A percentile compares a stretch with the other conserved stretches of the same genome.
phyloP scores from a whole-genome alignment of 2,888 invertebrate species.

The Muschampia plurimacula region DNA sequence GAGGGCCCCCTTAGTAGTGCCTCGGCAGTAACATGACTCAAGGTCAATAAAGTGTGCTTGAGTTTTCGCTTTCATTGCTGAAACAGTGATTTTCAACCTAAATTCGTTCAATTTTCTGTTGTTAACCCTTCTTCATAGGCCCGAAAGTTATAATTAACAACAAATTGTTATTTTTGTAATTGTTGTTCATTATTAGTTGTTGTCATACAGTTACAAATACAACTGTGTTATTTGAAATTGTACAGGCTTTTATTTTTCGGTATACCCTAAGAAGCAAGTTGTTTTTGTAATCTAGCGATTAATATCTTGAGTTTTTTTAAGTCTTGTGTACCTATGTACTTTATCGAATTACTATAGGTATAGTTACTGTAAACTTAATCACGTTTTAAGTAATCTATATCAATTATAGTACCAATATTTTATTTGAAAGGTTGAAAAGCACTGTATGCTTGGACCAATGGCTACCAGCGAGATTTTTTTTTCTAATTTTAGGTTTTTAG shows the following conservation, averaged over 20 bases:
- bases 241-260: not conserved
- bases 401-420: not conserved
- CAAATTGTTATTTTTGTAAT: not conserved
- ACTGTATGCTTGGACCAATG: conserved; percentile 79
- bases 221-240: not conserved
- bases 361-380: not conserved
- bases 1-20: conserved; percentile 75
- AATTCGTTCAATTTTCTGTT: not conserved
- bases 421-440: conserved; percentile 21
- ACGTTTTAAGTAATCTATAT: not conserved
- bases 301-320: too few relatives aligned
- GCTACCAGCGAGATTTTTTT: conserved; percentile 48
- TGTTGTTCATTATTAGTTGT: not conserved
- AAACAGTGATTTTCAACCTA: conserved; percentile 24
- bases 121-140: too few relatives aligned
- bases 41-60: conserved; percentile 57
- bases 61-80: conserved; percentile 53
- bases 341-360: too few relatives aligned
- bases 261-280: not conserved
- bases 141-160: not conserved
- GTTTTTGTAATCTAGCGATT: too few relatives aligned
- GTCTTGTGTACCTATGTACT: too few relatives aligned
- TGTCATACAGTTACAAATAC: not conserved
- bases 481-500: conserved; percentile 17
- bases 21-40: conserved; percentile 59